Conservation (phyloP, 2,888 invertebrate species). For the Aplocera efformata region DNA sequence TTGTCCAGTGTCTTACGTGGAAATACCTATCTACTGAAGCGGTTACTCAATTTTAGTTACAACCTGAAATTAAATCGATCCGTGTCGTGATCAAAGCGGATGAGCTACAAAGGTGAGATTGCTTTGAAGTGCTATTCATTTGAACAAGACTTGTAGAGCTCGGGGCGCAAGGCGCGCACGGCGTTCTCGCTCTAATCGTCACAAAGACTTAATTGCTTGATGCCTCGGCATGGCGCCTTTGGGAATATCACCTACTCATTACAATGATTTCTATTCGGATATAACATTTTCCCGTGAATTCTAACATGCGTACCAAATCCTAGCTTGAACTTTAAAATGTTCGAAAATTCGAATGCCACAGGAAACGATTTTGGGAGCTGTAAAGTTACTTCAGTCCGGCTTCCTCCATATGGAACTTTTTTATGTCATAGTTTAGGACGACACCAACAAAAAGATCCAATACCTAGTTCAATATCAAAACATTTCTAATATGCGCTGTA, state of each 20-base stretch:
- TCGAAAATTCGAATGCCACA: too few relatives aligned
- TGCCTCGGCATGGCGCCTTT: conserved; percentile 23
- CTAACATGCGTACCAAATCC: neutral
- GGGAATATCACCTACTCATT: conserved; percentile 25
- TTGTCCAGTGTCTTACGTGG: conserved; percentile 21
- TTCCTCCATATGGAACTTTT: too few relatives aligned
- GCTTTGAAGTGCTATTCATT: conserved; percentile 53
- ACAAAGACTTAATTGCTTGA: conserved; percentile 46
- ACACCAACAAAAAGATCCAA: too few relatives aligned
- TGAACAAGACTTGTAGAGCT: conserved; percentile 39
- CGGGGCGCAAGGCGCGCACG: conserved; percentile 23
- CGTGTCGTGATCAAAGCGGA: conserved; percentile 58
- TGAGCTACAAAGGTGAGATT: conserved; percentile 59
- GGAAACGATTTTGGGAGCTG: too few relatives aligned
- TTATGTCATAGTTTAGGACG: too few relatives aligned
- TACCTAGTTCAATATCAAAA: too few relatives aligned
- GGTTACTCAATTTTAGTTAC: conserved; percentile 59
- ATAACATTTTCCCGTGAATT: neutral
- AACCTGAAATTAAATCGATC: conserved; percentile 57
- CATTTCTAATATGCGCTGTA: too few relatives aligned
- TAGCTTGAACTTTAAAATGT: too few relatives aligned
- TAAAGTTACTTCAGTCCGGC: too few relatives aligned
- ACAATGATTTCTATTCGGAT: conserved; percentile 18
- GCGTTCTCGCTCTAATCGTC: conserved; percentile 46
- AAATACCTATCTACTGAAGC: conserved; percentile 35